Conservation (phyloP, 2,113 vertebrate genomes). For the cattle (Bos taurus) region ARS-UCD2.0 NC_037351.1:47938501-47939000, state of each 20-base stretch:
- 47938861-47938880: not conserved
- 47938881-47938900: not conserved
- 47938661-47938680: not conserved
- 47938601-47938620: not conserved
- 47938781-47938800: not conserved
- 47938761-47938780: not conserved
- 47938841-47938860: not conserved
- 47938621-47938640: not conserved
- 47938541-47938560: not conserved
- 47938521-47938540: not conserved
- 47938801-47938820: not conserved
- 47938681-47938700: not conserved
- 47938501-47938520: not conserved
- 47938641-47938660: not conserved
- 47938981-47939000: not conserved
- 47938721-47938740: not conserved
- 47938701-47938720: not conserved
- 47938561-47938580: not conserved
- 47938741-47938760: not conserved
- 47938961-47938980: not conserved
- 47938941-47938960: not conserved
- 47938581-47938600: not conserved
- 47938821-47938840: not conserved
- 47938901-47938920: not conserved
- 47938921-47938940: not conserved